Evolutionary conservation across 2,888 invertebrate species (phyloP).

Genomic region (Drosophila cognata): DNA sequence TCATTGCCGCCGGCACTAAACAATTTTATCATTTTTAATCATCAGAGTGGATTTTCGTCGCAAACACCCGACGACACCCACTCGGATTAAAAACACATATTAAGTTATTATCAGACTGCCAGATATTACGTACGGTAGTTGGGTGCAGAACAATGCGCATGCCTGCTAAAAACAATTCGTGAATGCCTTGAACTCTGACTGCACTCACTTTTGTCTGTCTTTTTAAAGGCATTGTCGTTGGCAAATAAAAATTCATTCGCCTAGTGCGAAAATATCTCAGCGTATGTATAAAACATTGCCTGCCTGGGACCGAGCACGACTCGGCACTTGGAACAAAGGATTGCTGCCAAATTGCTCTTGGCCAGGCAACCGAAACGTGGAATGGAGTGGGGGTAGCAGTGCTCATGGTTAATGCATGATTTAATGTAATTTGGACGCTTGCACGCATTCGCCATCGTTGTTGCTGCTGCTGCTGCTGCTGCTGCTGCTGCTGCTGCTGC

Average conservation of each 20-base stretch:
- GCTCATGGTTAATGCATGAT: constrained; percentile 84
- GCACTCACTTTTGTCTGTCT: constrained; percentile 5
- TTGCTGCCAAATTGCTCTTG: constrained; percentile 73
- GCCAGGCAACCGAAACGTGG: constrained; percentile 13
- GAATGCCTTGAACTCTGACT: constrained; percentile 41
- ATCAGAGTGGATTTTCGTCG: constrained; percentile 76
- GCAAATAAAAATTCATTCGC: constrained; percentile 74
- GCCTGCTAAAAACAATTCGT: neutral
- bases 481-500: constrained; percentile 14
- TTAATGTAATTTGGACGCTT: constrained; percentile 76
- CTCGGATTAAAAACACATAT: constrained; percentile 83
- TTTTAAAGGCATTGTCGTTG: constrained; percentile 40
- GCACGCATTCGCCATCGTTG: constrained; percentile 57
- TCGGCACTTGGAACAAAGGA: constrained; percentile 71
- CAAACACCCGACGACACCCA: constrained; percentile 56
- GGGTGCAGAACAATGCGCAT: neutral
- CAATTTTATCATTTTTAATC: constrained; percentile 85
- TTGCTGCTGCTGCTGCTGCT: constrained; percentile 14
- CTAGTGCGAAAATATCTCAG: constrained; percentile 45
- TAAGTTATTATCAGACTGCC: constrained; percentile 82
- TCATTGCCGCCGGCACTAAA: constrained; percentile 81
- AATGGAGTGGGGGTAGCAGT: constrained; percentile 8
- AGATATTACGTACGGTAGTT: constrained; percentile 36
- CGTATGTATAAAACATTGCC: constrained; percentile 74
- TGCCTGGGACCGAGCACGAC: constrained; percentile 36